A percentile compares a stretch with the other conserved stretches of the same genome.
These are phyloP conservation scores for Eristalis intricaria DNA, from an alignment of 2,888 invertebrate species.

Conservation along the genomic window DNA sequence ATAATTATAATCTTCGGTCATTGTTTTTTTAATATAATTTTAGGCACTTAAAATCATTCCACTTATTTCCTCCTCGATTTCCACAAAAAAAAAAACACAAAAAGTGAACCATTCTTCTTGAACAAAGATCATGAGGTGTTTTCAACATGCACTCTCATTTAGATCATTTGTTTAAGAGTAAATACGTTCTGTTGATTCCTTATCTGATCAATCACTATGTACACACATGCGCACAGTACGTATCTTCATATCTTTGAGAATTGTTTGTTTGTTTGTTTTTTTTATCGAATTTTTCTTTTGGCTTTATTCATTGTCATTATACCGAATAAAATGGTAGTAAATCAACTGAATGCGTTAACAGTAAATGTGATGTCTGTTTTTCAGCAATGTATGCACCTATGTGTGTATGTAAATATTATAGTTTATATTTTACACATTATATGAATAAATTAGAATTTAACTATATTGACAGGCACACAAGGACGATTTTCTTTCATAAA, in stretches of 20 bases:
- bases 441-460: conserved; percentile 29
- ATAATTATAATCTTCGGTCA: not conserved
- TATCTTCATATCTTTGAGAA: not conserved
- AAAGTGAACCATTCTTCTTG: not conserved
- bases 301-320: not conserved
- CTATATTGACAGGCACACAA: conserved; percentile 59
- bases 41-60: conserved; percentile 8
- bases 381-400: conserved; percentile 63
- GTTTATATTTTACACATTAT: conserved; percentile 51
- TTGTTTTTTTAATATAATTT: not conserved
- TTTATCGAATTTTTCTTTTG: conserved; percentile 22
- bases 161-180: not conserved
- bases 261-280: not conserved
- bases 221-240: not conserved
- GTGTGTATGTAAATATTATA: conserved; percentile 26
- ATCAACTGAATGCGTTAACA: conserved; percentile 45
- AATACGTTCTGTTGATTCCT: not conserved
- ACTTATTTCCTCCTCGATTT: not conserved
- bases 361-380: conserved; percentile 61
- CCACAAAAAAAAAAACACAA: not conserved
- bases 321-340: not conserved
- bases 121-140: not conserved
- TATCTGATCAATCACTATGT: not conserved
- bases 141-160: not conserved
- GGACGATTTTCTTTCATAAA: conserved; percentile 48